Evolutionary conservation across 30 jellyfish, hydroid and myxozoan species (phyloP), one percentile per base, ranked within the genome.

Genomic region (Catostylus mosaicus): DNA sequence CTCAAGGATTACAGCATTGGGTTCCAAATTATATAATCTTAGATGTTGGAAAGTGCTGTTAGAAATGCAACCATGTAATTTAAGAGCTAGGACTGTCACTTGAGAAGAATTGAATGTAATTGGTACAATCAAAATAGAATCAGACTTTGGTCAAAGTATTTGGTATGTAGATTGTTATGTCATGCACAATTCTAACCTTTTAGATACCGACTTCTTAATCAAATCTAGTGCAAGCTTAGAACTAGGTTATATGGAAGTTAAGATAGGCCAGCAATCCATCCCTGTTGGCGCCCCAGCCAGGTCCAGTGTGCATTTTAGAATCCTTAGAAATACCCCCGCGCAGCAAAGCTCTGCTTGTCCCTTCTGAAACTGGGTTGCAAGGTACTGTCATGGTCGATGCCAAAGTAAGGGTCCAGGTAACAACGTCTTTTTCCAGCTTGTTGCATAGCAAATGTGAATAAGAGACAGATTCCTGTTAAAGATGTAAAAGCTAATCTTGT

Each of bases 371-470:
- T 35, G 83, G 83, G 72, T 71, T 71, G 50, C n/a, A 38, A 10
- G 83, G 76, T 32, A 75, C 76, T 2, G 87, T 48, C n/a, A 24
- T 75, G 32, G 87, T 75, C 76, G 88, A 77, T n/a, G 34, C 88
- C 88, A 7, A 77, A 61, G 69, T 60, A 77, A 63, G 69, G 43
- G 57, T 57, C 5, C 80, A 8, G 60, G 79, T 61, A 23, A 60
- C 29, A 30, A 2, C 37, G 57, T 14, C 51, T 77, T 4, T 77
- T 30, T 57, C 79, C 79, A 19, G 88, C 79, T 33, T 16, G 88
- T 30, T 59, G 33, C 12, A 35, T 77, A 12, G 48, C 78, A 12
- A 2, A 61, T 57, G 79, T 60, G 16, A 22, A 57, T 2, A 30
- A 36, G 0, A 45, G 61, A 32, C n/a, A 2, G 7, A 57, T 77